phyloP scores from a whole-genome alignment of 1,140 invertebrate species.

The Drosophila ohnishii region DNA sequence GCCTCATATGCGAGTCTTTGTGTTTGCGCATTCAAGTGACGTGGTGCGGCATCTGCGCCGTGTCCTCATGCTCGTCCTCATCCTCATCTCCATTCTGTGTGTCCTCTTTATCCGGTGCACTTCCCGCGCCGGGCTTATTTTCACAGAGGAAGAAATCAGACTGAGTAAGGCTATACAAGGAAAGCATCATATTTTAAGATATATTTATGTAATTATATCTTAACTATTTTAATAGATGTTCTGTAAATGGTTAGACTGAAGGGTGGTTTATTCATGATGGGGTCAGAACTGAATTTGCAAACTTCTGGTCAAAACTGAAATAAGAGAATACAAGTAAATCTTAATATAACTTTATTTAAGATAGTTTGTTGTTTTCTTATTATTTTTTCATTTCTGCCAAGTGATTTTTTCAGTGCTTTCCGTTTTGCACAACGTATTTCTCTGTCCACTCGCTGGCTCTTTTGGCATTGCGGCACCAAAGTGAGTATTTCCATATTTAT shows the following conservation, averaged over 20 bases:
- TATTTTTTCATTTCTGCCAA: neutral
- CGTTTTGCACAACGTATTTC: conserved; percentile 15
- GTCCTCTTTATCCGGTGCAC: conserved; percentile 36
- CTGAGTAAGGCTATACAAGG: neutral
- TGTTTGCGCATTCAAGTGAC: conserved; percentile 78
- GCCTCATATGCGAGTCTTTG: conserved; percentile 73
- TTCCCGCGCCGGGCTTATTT: conserved; percentile 14
- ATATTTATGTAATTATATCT: neutral
- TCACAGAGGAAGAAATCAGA: conserved; percentile 9
- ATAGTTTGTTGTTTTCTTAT: neutral
- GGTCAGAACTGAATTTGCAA: neutral
- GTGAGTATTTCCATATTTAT: conserved; percentile 59
- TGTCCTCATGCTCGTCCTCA: conserved; percentile 21
- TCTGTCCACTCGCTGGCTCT: conserved; percentile 13
- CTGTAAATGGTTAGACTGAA: neutral
- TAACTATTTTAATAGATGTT: neutral
- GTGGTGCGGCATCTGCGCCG: conserved; percentile 52
- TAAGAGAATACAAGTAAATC: no score
- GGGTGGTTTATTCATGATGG: neutral
- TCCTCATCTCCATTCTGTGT: conserved; percentile 25
- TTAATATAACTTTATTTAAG: neutral
- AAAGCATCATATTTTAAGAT: neutral
- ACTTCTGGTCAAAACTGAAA: neutral
- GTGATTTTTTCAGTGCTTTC: neutral
- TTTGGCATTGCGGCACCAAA: conserved; percentile 46